Evolutionary conservation across 2,888 invertebrate genomes (phyloP).

Genomic region (Drosophila lacicola): DNA sequence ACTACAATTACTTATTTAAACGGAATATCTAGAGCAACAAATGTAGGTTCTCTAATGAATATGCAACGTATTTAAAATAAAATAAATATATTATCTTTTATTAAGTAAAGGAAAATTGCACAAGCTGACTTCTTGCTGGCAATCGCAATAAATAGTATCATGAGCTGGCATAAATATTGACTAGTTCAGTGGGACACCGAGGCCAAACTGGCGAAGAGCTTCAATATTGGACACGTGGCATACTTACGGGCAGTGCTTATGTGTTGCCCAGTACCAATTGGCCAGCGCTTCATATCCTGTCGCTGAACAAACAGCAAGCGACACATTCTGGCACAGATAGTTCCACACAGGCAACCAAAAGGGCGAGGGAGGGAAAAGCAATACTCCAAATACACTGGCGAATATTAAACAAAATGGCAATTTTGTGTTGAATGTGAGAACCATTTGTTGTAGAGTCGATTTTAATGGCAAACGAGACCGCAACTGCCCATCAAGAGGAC

Average conservation of each 20-base stretch:
- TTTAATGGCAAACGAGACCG: constrained; percentile 58
- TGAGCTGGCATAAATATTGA: constrained; percentile 32
- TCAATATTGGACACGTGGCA: constrained; percentile 57
- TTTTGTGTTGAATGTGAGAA: constrained; percentile 55
- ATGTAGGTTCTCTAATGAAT: no score
- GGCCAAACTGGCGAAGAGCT: constrained; percentile 1
- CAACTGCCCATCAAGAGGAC: constrained; percentile 55
- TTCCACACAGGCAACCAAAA: constrained; percentile 13
- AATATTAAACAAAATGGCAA: constrained; percentile 78
- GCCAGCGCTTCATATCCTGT: constrained; percentile 73
- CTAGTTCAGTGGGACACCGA: constrained; percentile 11
- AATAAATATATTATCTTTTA: neutral
- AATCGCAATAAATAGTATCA: constrained; percentile 31
- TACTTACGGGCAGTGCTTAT: constrained; percentile 38
- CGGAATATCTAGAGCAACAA: no score
- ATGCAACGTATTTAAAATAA: neutral
- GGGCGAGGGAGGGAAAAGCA: constrained; percentile 2
- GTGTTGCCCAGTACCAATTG: constrained; percentile 58
- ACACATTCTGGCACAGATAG: constrained; percentile 59
- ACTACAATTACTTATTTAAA: neutral
- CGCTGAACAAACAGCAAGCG: constrained; percentile 58
- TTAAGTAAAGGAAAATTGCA: constrained; percentile 11
- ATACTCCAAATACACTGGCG: constrained; percentile 57
- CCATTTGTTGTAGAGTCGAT: constrained; percentile 42
- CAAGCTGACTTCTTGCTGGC: constrained; percentile 10